Evolutionary conservation across 2,797 vertebrate species (phyloP), one percentile per base, ranked within the genome.

Genomic region (Pseudomugil gertrudae): DNA sequence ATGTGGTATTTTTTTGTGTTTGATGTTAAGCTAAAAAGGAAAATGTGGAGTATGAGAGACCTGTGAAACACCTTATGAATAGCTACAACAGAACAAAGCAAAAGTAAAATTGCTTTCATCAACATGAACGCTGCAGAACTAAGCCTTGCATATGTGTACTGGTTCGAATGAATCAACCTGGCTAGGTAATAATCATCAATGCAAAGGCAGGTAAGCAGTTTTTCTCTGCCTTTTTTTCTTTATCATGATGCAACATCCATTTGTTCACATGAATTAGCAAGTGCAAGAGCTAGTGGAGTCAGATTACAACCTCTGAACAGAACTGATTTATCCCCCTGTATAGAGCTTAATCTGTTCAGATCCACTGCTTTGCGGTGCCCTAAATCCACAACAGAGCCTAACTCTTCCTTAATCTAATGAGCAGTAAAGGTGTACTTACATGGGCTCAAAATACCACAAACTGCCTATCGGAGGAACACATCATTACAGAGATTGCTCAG

Each of bases 301-400:
- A 85, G 88, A 91, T 92, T 89, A 91, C 90, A 90, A 85, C 83
- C 77, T 83, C 75, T 26, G 77, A 84, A 81, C 62, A 74, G 83
- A 92, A 84, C 83, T 57, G 66, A 70, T 90, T 93, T 84, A 93
- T 93, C 89, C 88, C 73, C 74, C 89, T 86, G 91, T 88, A 89
- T 84, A 66, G 89, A 89, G 79, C 89, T 76, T 92, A 91, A 90
- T 91, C 89, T 90, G 85, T 57, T 79, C 83, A 89, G 91, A 92
- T 88, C 88, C 80, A 4, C 73, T 19, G 85, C 87, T 92, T 92
- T 92, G 76, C 88, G 62, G 26, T 89, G 85, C 80, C 87, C 88
- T 77, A 88, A 90, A 92, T 92, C 91, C 86, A 90, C 87, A 91
- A 92, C 90, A 90, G 79, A 89, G 90, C 81, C 84, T 90, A 89